Evolutionary conservation across 2,113 vertebrate genomes (phyloP).

Genomic region (Oenanthe melanoleuca): DNA sequence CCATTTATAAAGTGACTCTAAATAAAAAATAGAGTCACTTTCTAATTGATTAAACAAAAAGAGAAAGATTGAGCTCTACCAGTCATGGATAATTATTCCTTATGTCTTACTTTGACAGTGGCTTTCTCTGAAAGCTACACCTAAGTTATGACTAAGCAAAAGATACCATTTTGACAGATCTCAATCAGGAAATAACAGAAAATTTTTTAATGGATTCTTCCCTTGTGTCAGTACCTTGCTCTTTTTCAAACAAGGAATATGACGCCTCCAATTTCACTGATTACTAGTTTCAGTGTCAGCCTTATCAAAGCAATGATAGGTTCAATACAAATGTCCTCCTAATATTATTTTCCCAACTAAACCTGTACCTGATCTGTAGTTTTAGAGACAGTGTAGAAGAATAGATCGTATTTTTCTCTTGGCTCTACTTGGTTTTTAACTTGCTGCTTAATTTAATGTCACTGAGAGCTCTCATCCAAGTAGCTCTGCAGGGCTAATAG

Average conservation of each 20-base stretch:
- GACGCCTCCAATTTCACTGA: conserved; percentile 73
- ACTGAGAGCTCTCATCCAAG: conserved; percentile 45
- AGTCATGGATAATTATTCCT: conserved; percentile 44
- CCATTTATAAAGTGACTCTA: neutral
- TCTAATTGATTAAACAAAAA: neutral
- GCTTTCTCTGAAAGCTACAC: conserved; percentile 64
- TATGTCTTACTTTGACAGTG: neutral
- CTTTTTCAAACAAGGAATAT: conserved; percentile 69
- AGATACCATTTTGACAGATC: conserved; percentile 53
- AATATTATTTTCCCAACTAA: conserved; percentile 76
- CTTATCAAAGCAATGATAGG: conserved; percentile 70
- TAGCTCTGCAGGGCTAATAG: conserved; percentile 33
- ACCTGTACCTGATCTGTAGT: conserved; percentile 57
- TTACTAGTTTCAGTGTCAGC: conserved; percentile 74
- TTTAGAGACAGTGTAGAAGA: conserved; percentile 50
- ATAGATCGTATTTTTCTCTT: conserved; percentile 49
- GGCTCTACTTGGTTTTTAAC: conserved; percentile 46
- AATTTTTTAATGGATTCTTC: conserved; percentile 64
- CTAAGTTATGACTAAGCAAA: conserved; percentile 60
- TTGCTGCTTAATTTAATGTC: conserved; percentile 67
- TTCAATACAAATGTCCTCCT: conserved; percentile 66
- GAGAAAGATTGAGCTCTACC: neutral
- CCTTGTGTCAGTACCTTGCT: conserved; percentile 52
- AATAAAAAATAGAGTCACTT: neutral
- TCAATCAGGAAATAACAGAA: conserved; percentile 66